Conservation (phyloP, 2,888 invertebrate species). For the Noctua janthina region DNA sequence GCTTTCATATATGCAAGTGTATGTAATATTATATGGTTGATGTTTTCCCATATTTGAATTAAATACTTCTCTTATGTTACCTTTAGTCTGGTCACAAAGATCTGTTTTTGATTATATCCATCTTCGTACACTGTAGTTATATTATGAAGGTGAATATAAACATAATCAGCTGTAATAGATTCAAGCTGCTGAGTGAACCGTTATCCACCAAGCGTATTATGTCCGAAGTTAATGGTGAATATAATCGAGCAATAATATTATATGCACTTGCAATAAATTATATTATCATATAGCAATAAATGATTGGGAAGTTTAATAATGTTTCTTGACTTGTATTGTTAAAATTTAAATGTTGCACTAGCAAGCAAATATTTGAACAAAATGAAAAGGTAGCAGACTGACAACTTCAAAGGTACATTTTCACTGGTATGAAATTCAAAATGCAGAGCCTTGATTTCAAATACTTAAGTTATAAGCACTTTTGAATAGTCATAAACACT, state of each 20-base stretch:
- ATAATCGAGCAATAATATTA: conserved; percentile 27
- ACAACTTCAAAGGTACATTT: background rate
- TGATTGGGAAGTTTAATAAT: conserved; percentile 68
- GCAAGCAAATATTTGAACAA: background rate
- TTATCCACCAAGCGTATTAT: background rate
- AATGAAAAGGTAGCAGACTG: background rate
- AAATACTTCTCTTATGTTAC: background rate
- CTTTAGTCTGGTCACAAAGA: background rate
- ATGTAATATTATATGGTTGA: conserved; percentile 22
- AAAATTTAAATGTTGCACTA: conserved; percentile 16
- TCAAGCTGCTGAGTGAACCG: background rate
- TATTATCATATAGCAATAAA: conserved; percentile 64
- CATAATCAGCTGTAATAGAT: background rate
- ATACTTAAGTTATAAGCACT: background rate
- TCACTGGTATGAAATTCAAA: background rate
- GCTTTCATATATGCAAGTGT: conserved; percentile 61
- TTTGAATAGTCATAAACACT: background rate
- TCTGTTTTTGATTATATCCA: background rate
- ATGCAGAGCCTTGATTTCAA: background rate
- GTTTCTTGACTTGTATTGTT: conserved; percentile 31
- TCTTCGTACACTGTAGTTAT: background rate
- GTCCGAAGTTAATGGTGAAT: background rate
- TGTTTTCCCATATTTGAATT: background rate
- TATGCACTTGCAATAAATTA: conserved; percentile 52
- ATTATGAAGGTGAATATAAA: background rate